These are phyloP conservation scores for Psittacula echo DNA, from an alignment of 2,797 vertebrate species.

Conservation along the genomic window DNA sequence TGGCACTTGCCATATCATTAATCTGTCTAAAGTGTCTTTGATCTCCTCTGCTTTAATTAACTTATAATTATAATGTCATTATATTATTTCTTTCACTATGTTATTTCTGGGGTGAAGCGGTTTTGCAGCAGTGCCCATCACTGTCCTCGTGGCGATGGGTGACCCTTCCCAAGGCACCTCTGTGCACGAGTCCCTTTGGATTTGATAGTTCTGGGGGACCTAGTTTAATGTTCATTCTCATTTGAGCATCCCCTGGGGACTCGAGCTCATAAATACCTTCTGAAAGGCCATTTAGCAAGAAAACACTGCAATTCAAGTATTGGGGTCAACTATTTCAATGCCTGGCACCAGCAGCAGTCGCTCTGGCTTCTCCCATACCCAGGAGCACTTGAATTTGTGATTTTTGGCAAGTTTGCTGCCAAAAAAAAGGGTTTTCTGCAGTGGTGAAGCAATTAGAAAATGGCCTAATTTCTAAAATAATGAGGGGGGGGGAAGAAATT, in stretches of 20 bases:
- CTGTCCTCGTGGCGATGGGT: fast-evolving
- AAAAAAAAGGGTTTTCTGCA: not conserved
- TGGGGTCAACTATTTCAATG: not conserved
- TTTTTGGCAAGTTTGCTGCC: not conserved
- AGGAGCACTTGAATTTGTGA: not conserved
- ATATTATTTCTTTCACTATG: not conserved
- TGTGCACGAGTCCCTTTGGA: fast-evolving
- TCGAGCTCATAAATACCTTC: not conserved
- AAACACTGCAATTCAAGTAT: fast-evolving
- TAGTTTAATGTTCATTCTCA: not conserved
- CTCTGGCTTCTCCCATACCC: fast-evolving
- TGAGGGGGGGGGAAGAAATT: not conserved
- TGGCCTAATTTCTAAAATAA: not conserved
- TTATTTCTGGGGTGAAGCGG: not conserved
- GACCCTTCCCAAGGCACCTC: not conserved
- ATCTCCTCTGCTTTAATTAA: constrained; percentile 80
- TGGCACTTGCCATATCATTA: constrained; percentile 71
- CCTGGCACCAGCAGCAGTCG: fast-evolving
- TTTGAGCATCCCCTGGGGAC: not conserved
- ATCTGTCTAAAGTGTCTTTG: constrained; percentile 81
- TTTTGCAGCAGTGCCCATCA: not conserved
- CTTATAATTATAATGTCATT: constrained; percentile 76
- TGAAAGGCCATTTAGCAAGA: not conserved
- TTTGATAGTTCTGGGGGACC: not conserved
- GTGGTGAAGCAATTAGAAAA: fast-evolving